phyloP scores from a whole-genome alignment of 2,888 invertebrate species.

The Lissonota sp. region DNA sequence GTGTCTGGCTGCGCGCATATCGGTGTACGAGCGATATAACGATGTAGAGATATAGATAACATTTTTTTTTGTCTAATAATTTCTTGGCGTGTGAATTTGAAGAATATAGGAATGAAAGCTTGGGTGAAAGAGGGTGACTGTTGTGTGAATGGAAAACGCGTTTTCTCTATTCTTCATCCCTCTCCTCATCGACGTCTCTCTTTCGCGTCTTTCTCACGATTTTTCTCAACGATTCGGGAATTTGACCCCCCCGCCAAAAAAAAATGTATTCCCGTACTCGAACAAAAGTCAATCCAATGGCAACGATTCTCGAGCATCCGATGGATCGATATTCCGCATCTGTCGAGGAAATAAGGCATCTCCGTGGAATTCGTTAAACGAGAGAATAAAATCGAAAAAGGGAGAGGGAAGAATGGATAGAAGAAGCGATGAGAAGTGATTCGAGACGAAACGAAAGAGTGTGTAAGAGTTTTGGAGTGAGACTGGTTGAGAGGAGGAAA shows the following conservation, averaged over 20 bases:
- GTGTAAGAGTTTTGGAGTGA: constrained; percentile 7
- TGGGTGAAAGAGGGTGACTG: constrained; percentile 3
- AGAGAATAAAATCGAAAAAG: neutral
- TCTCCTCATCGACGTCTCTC: constrained; percentile 40
- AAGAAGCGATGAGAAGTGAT: neutral
- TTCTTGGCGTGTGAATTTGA: constrained; percentile 10
- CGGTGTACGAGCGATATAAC: constrained; percentile 44
- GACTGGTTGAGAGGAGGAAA: constrained; percentile 26
- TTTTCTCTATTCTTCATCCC: constrained; percentile 30
- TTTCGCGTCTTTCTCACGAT: constrained; percentile 23
- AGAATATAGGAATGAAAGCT: constrained; percentile 20
- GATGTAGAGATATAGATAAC: constrained; percentile 36
- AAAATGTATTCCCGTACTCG: no score
- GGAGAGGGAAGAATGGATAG: constrained; percentile 26
- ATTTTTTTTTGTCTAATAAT: constrained; percentile 11
- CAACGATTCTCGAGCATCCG: neutral
- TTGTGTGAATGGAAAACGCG: constrained; percentile 21
- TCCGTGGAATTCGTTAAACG: neutral
- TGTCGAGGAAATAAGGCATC: neutral
- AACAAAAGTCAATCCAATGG: constrained; percentile 1
- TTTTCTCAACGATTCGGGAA: neutral
- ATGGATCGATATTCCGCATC: no score
- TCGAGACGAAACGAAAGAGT: constrained; percentile 15
- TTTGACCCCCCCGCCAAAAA: neutral
- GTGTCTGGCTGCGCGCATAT: constrained; percentile 57